Base-by-base conservation (phyloP, 2,797 vertebrate species). In the Helicolenus hilgendorfi region DNA sequence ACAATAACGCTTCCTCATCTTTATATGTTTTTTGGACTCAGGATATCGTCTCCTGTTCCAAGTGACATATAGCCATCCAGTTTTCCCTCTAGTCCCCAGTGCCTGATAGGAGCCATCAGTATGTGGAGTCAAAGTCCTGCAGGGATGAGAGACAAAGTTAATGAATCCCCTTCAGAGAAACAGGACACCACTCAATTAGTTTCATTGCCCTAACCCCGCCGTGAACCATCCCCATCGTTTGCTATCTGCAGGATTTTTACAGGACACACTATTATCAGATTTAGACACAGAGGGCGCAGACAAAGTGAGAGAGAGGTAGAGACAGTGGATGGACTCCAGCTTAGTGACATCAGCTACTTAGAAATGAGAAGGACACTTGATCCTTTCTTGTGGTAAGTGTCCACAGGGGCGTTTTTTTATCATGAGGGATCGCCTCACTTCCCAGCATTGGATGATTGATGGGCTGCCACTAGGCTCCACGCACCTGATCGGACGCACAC, bases 311-410 rank as follows among this genome's bases (percentile, higher is more conserved):
- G 77, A 72, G 56, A 86, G 18, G 53, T 29, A 77, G 7, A 81
- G 65, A 81, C 86, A 83, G 82, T 63, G 58, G 81, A 86, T 15
- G 49, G 72, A 95, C 92, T 94, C 90, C 89, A 94, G 67, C 77
- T 79, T 29, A 68, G 77, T 95, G 92, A 95, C 92, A 94, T 94
- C 91, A 94, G 62, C 73, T 88, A 49, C 84, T 92, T 87, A 94
- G 80, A 79, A 76, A 29, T 72, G 84, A 62, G 71, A 36, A 59
- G 14, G 85, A 91, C 84, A 91, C 83, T 86, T n/a, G 41, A 93
- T 88, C 84, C 67, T 75, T 89, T 94, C 55, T 85, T 88, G 91
- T 85, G 92, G 84, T 81, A 82, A 20, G 45, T 49, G 45, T 49
- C 45, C 18, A 2, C 3, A 49, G 45, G 45, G 45, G 45, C 18